Base-by-base conservation (phyloP, 2,797 vertebrate genomes). In the Syndactyla subalaris region DNA sequence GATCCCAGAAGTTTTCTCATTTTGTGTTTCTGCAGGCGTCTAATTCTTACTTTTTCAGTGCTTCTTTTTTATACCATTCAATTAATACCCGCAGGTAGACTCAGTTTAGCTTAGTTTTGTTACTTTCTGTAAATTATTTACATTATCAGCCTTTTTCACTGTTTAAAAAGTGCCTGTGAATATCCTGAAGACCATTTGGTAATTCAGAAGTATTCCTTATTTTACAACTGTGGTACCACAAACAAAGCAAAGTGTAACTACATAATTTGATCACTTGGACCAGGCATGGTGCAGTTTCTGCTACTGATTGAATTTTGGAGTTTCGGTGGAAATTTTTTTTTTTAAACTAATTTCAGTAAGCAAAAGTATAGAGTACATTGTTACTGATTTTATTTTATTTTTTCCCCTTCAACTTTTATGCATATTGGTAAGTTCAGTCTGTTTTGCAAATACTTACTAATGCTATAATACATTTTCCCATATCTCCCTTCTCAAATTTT, bases 381-480 rank as follows among this genome's bases (percentile, higher is more conserved):
- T 77, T 78, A 79, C 18, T 49, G 36, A n/a, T 80, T 79, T 77
- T 51, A 29, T 87, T 94, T 68, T 52, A 9, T 70, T 92, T 82
- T 94, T 58, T 54, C 51, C 20, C 43, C 71, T 79, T 91, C 88
- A 96, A 96, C 80, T 96, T 97, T 45, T 89, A 67, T 96, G 95
- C 87, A 96, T 97, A 94, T 97, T 95, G 94, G 74, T 97, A 97
- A 98, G 92, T 96, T 95, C 85, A 93, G 48, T 88, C 93, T 97
- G 81, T 97, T 98, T 98, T 97, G 92, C 79, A 97, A 98, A 97
- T 93, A 96, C 86, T 94, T 96, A 77, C 94, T 98, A 98, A 98
- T 98, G 89, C 95, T 94, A 75, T 98, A 97, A 98, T 98, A 94
- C 24, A 12, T 98, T 98, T 97, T 93, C 91, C 93, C 93, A 79